Evolutionary conservation across 2,888 invertebrate genomes (phyloP), one percentile per base, ranked within the genome.

Genomic region (Abrostola triplasia): DNA sequence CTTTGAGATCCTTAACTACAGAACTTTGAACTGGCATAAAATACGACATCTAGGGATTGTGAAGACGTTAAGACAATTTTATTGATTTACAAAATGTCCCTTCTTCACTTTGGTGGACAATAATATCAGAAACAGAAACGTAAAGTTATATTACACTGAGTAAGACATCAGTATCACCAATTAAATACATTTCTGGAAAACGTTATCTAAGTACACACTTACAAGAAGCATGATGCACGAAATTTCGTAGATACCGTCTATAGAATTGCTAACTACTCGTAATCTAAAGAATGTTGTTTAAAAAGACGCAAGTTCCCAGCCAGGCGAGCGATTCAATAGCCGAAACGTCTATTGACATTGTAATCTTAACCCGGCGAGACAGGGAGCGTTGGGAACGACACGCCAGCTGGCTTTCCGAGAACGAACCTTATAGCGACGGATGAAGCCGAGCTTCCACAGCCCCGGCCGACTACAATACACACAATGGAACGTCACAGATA

Each of bases 311-410:
- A 78, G 83, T 80, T 78, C 79, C 80, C 80, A 78, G 82, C 76
- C 71, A 78, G 76, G 76, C 82, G 80, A 79, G 73, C 81, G 73
- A 84, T 87, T 84, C 82, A 87, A 86, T 81, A 81, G 83, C 81
- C 83, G 83, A 85, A 85, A 81, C 84, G 79, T 83, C 84, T 89
- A 89, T 90, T 90, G 90, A 90, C 88, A 90, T 88, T 89, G 90
- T 90, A 89, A 91, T 88, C 86, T 87, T 85, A 88, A 83, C 85
- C 80, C 75, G 81, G 75, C 82, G 82, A 84, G 87, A 84, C 84
- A 76, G 83, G 79, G 82, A 79, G 77, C 72, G 81, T 77, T 76
- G 79, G 77, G 79, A 80, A 77, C 75, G 73, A 76, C 72, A 80
- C 75, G 77, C 80, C 87, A 87, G 81, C 84, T 84, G 85, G 88